Evolutionary conservation across 2,888 invertebrate genomes (phyloP).

Genomic region (Drosophila lacicola): DNA sequence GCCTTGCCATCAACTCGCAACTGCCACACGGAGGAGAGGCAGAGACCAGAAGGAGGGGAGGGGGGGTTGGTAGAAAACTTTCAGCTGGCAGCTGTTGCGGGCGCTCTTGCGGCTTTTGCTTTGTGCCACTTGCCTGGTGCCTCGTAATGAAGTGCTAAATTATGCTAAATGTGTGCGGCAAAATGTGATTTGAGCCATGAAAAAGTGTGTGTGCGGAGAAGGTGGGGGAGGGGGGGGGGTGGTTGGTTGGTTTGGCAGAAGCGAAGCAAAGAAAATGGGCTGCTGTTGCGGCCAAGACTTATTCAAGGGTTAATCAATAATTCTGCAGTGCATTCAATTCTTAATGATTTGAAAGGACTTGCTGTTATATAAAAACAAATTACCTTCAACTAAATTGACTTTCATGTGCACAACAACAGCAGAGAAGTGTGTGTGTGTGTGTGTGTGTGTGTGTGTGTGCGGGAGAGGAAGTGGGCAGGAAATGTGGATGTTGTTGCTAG

Average conservation of each 20-base stretch:
- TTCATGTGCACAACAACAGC: conserved; percentile 18
- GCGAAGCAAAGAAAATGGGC: not conserved
- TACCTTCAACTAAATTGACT: conserved; percentile 61
- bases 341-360: conserved; percentile 21
- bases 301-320: conserved; percentile 36
- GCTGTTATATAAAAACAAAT: conserved; percentile 53
- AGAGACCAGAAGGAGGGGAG: not conserved
- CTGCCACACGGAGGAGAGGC: not conserved
- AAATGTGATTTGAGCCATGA: conserved; percentile 55
- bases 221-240: not conserved
- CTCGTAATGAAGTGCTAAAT: conserved; percentile 71
- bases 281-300: conserved; percentile 1
- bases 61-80: conserved; percentile 32
- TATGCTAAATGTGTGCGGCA: conserved; percentile 69
- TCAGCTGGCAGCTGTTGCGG: conserved; percentile 57
- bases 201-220: not conserved
- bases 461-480: not conserved
- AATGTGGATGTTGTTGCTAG: not conserved
- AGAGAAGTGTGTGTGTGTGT: too few species aligned
- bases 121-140: conserved; percentile 26
- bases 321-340: conserved; percentile 37
- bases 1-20: conserved; percentile 26
- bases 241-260: not conserved
- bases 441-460: too few species aligned
- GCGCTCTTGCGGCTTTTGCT: conserved; percentile 58